Conservation (phyloP, 2,113 vertebrate genomes). For the Brachyistius frenatus region DNA sequence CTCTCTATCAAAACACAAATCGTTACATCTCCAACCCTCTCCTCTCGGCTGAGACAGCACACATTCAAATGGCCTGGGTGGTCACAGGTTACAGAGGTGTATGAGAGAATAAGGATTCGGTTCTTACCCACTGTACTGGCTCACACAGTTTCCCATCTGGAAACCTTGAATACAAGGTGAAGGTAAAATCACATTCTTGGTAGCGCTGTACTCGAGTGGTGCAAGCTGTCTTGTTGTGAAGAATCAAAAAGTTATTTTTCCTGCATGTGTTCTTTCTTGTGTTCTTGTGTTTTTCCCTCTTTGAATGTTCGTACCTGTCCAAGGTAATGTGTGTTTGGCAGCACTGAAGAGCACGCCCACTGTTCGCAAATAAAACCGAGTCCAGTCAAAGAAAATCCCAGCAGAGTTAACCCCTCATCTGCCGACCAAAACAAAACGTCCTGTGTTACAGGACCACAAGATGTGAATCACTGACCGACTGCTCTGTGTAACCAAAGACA, state of each 20-base stretch:
- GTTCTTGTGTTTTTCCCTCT: slow-evolving; percentile 34
- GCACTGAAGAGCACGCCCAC: slow-evolving; percentile 65
- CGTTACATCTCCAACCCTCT: not conserved
- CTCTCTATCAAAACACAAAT: slow-evolving; percentile 25
- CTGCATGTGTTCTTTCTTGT: slow-evolving; percentile 13
- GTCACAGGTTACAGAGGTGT: slow-evolving; percentile 27
- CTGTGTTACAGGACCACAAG: not conserved
- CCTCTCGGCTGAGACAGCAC: slow-evolving; percentile 40
- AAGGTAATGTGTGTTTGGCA: slow-evolving; percentile 79
- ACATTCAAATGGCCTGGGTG: not conserved
- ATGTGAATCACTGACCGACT: not conserved
- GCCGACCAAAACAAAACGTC: slow-evolving; percentile 26
- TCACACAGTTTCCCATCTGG: slow-evolving; percentile 94
- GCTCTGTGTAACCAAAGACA: not conserved
- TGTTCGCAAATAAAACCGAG: slow-evolving; percentile 66
- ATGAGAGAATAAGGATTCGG: not conserved
- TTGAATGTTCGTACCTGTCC: slow-evolving; percentile 81
- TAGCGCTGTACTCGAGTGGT: not conserved
- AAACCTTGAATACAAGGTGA: slow-evolving; percentile 44
- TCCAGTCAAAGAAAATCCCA: slow-evolving; percentile 13
- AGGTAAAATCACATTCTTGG: slow-evolving; percentile 81
- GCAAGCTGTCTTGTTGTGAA: not conserved
- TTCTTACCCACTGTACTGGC: slow-evolving; percentile 92
- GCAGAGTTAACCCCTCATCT: slow-evolving; percentile 73
- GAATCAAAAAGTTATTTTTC: slow-evolving; percentile 5